Evolutionary conservation across 2,113 vertebrate species (phyloP), one percentile per base, ranked within the genome.

Genomic region (Hassar affinis): DNA sequence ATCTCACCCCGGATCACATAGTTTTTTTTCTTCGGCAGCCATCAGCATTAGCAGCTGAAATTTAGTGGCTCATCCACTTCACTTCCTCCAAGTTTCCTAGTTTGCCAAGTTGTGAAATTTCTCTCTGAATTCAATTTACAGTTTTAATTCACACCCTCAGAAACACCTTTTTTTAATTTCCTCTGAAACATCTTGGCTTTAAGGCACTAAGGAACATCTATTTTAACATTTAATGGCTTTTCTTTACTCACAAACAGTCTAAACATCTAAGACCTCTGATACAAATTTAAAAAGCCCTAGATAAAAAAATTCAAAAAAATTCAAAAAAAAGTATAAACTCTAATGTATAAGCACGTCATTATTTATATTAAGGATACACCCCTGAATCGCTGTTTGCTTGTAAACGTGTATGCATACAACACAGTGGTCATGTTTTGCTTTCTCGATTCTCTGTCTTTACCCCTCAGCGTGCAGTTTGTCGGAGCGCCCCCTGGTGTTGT

Each of bases 401-500:
- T 76, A 52, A 75, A 75, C 49, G 3, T 54, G 27, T 27, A 30
- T 8, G 7, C 4, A 2, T 18, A 18, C 27, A 20, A 10, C 1
- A 6, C 5, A 7, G 25, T 4, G 25, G 30, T 30, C 71, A 22
- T 42, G 7, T 15, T 30, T 76, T 35, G 14, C 17, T n/a, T 30
- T 51, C 17, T 9, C 20, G 18, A 12, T 30, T 0, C 38, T 71
- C 11, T 12, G 1, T 72, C 1, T 1, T n/a, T n/a, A n/a, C n/a
- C n/a, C n/a, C n/a, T n/a, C n/a, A n/a, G n/a, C n/a, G n/a, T n/a
- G n/a, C n/a, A 35, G 27, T 35, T 33, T 25, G 30, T 38, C 10
- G 25, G 25, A 20, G 33, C 27, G 17, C 56, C 80, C 56, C 80
- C 80, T 49, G 56, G 54, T 82, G 75, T 35, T 61, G 77, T 85